Base-by-base conservation (phyloP, 2,113 vertebrate species). In the Hirundichthys speculiger region DNA sequence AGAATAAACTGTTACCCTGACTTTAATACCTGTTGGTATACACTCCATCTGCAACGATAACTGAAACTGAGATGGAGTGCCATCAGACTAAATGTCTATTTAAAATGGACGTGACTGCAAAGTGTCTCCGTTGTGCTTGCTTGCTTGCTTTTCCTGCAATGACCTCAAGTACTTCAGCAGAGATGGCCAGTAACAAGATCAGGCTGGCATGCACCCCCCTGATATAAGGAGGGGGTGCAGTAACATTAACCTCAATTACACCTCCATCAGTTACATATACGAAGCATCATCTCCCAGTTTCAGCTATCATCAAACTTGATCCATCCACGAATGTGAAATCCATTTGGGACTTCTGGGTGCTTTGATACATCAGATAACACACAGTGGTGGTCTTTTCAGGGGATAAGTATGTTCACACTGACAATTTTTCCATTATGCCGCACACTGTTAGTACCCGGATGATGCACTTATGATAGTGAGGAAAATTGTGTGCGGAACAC, bases 151-250 rank as follows among this genome's bases (percentile, higher is more conserved):
- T 70, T 53, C 22, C 41, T 73, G 56, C 59, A 46, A 45, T 56
- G 61, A 40, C 69, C 70, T 77, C 13, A 51, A 75, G 75, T 64
- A 51, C 84, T 81, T 67, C 13, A 61, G 38, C 80, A 83, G 75
- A 77, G 43, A 39, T 59, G 25, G 67, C 20, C 21, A 9, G 89
- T 79, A 88, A 88, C 67, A 53, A 13, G 85, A 89, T 86, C 85
- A 43, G 72, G 22, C 68, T 54, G 49, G 55, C 46, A 76, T 60
- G 69, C 59, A 55, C 3, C 16, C 24, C 52, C 47, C 6, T 20
- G 61, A 55, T 64, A 64, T 74, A 60, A 45, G 60, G 78, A 59
- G 9, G 38, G 25, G 58, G 47, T 64, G 30, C 34, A 54, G 47
- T 69, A 59, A 82, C 25, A 41, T 22, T 30, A 63, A 63, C 50